These are phyloP conservation scores for Tapirus indicus DNA, from an alignment of 2,797 vertebrate species.

Conservation along the genomic window DNA sequence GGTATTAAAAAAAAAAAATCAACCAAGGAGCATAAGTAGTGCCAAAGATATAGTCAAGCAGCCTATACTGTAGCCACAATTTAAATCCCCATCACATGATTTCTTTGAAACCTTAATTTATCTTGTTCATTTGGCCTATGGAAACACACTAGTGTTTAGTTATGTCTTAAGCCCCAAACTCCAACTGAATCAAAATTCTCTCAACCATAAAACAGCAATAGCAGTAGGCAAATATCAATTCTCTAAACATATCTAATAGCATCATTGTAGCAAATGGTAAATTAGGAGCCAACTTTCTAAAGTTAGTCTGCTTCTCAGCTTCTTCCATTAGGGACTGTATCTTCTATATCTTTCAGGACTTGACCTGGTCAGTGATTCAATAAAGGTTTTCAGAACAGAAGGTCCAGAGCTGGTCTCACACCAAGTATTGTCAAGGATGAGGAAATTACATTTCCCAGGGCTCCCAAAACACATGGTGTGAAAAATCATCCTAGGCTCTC, in stretches of 20 bases:
- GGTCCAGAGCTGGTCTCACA: slow-evolving; percentile 31
- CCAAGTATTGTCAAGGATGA: slow-evolving; percentile 16
- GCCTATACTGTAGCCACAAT: neutral
- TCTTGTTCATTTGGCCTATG: slow-evolving; percentile 33
- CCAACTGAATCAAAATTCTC: slow-evolving; percentile 56
- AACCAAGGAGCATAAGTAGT: neutral
- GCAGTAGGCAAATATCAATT: slow-evolving; percentile 37
- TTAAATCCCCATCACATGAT: slow-evolving; percentile 51
- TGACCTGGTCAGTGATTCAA: slow-evolving; percentile 35
- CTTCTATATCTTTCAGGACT: slow-evolving; percentile 30
- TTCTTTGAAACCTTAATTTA: slow-evolving; percentile 51
- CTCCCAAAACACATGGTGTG: neutral
- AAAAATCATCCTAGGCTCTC: neutral
- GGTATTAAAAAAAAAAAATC: neutral
- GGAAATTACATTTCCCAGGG: slow-evolving; percentile 10
- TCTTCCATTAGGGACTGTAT: neutral
- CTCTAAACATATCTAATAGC: slow-evolving; percentile 53
- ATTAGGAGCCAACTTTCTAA: slow-evolving; percentile 49
- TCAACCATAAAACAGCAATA: slow-evolving; percentile 61
- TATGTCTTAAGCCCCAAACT: slow-evolving; percentile 33
- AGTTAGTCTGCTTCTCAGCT: slow-evolving; percentile 20
- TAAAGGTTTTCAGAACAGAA: slow-evolving; percentile 43
- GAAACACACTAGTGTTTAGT: slow-evolving; percentile 54
- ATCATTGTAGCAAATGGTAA: slow-evolving; percentile 24
- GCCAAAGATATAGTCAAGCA: slow-evolving; percentile 39